Base-by-base conservation (phyloP, 1,140 invertebrate genomes). In the Ostrea edulis region DNA sequence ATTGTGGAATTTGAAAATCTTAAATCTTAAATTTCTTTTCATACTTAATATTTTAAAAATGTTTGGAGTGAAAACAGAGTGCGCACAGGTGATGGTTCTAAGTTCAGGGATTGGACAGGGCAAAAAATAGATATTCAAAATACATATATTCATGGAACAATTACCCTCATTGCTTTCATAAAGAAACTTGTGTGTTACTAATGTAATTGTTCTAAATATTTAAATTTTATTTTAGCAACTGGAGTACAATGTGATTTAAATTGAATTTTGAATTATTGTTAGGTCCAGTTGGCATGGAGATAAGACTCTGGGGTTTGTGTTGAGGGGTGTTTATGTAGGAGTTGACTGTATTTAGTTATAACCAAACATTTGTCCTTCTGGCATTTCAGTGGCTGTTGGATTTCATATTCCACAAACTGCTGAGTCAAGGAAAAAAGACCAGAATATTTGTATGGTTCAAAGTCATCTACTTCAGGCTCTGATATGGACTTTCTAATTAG, bases 331-430 rank as follows among this genome's bases (percentile, higher is more conserved):
- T 77, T 35, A 35, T 29, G 12, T 17, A n/a, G n/a, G 17, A 14
- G 29, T 35, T 25, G 29, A 11, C 25, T 77, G 8, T 77, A 11
- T 77, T 25, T 77, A 29, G 29, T 12, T 77, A 14, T 77, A 77
- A 77, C 68, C 68, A 77, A 77, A 77, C 68, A 35, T 77, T 83
- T 83, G 52, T 52, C 44, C 82, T 52, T 83, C 82, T 83, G 54
- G 17, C 52, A 54, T 82, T 86, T 86, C 85, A 86, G 85, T 65
- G 25, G 68, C 51, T 17, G 85, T 86, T 44, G 85, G 85, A 51
- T 86, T 86, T 86, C 85, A 86, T 44, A 53, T 86, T 44, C 85
- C 85, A 14, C 84, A 85, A 77, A 71, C 85, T 35, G 68, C 85
- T 52, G 85, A 86, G 22, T 86, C 85, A 51, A 68, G 85, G 62